A percentile compares a stretch with the other conserved stretches of the same genome.
Evolutionary conservation across 2,888 invertebrate genomes (phyloP).

Genomic region (Thalpophila matura): DNA sequence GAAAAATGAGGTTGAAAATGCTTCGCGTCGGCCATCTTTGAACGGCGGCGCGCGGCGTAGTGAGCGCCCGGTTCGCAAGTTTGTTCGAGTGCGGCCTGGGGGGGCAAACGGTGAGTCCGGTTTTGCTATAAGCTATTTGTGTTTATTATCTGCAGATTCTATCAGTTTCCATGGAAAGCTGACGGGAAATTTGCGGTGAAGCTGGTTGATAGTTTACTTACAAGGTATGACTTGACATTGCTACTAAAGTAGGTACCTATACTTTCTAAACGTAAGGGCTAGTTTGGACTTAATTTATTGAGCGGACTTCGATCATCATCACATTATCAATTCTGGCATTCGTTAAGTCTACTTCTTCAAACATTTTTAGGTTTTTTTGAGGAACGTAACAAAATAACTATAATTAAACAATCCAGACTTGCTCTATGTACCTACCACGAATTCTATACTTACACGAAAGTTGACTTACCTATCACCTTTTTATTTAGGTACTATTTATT

Average conservation of each 20-base stretch:
- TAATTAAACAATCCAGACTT: not conserved
- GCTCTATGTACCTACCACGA: not conserved
- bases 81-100: slow-evolving; percentile 79
- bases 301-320: not conserved
- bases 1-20: slow-evolving; percentile 68
- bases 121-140: slow-evolving; percentile 64
- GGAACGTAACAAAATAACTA: too few relatives aligned
- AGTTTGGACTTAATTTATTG: not conserved
- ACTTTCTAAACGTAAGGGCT: slow-evolving; percentile 34
- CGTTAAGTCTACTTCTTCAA: not conserved
- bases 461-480: not conserved
- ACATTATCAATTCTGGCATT: not conserved
- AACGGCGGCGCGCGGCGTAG: slow-evolving; percentile 76
- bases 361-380: not conserved
- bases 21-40: slow-evolving; percentile 78
- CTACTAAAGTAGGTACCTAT: too few relatives aligned
- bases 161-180: slow-evolving; percentile 63
- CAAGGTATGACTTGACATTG: slow-evolving; percentile 47
- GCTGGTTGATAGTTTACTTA: slow-evolving; percentile 35
- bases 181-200: slow-evolving; percentile 52
- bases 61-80: slow-evolving; percentile 83
- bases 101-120: slow-evolving; percentile 87
- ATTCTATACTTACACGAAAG: not conserved
- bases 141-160: slow-evolving; percentile 56
- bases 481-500: not conserved